Base-by-base conservation (phyloP, 2,888 invertebrate species). In the Fabriciana adippe region DNA sequence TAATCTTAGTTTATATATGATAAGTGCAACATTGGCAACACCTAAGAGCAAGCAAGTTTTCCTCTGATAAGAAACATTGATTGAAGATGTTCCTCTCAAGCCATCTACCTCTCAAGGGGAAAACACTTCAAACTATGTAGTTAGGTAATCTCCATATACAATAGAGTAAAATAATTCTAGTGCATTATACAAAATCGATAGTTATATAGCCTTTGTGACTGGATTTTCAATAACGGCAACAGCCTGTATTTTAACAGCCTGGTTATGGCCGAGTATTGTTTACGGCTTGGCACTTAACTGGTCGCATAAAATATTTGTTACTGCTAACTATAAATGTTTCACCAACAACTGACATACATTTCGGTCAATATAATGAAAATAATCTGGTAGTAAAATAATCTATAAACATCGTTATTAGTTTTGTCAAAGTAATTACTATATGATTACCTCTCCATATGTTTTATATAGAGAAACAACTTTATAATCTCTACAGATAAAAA, bases 251-350 rank as follows among this genome's bases (percentile, higher is more conserved):
- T 74, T 72, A 75, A 73, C 73, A 59, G 69, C 59, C 56, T 55
- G 64, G 70, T 72, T 71, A 73, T 73, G 65, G 67, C 68, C 68
- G 57, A 55, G 21, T 72, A 72, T 73, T 74, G 72, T 73, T 71
- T 73, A 70, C 66, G 72, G 68, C 63, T 68, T 74, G 73, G 73
- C 72, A 73, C 69, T 72, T 73, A 57, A 64, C 67, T 72, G 67
- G 67, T 69, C 68, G 57, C 69, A 72, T 74, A 73, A 72, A 68
- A 73, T 72, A 73, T 75, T 69, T 72, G 69, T 70, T 71, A 72
- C 66, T 63, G 67, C 70, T 71, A 60, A 70, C 69, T 72, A 70
- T 72, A 70, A 71, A 70, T 70, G 72, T 64, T 69, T 55, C 55
- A 55, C 55, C 56, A 66, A 61, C 67, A 66, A 66, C 55, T 45